Percentiles rank a stretch among this genome's conserved stretches.
These are phyloP conservation scores for Rostratula benghalensis DNA, from an alignment of 2,113 vertebrate species.

Conservation along the genomic window DNA sequence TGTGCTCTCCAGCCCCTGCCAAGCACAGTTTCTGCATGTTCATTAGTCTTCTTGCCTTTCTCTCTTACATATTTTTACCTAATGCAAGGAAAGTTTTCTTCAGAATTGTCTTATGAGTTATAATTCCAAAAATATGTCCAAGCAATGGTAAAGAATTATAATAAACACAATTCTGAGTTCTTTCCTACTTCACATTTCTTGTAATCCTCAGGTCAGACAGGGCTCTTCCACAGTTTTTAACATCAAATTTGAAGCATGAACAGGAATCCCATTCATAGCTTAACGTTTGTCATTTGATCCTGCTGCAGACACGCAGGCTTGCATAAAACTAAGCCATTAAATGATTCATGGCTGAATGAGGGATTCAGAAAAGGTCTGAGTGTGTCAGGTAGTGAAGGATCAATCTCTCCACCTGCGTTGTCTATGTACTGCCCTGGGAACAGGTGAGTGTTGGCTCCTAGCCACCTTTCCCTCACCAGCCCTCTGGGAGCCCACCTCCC, in stretches of 20 bases:
- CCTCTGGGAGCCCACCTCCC: neutral
- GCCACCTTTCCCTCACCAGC: neutral
- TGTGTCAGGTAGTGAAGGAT: neutral
- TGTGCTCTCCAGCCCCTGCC: neutral
- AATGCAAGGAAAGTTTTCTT: neutral
- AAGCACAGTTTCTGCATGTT: neutral
- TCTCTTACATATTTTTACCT: neutral
- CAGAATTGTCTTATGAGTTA: neutral
- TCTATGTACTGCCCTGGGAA: neutral
- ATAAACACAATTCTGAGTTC: neutral
- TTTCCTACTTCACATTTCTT: neutral
- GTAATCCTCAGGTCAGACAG: neutral
- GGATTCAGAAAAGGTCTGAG: neutral
- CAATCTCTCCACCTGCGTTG: neutral
- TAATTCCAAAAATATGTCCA: neutral
- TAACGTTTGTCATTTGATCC: neutral
- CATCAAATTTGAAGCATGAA: neutral
- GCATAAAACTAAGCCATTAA: neutral
- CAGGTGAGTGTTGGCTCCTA: neutral
- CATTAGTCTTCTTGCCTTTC: neutral
- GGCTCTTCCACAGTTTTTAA: neutral
- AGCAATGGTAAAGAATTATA: neutral
- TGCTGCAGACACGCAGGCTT: neutral
- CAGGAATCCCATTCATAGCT: neutral
- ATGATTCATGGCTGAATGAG: neutral